A percentile compares a stretch with the other conserved stretches of the same genome.
Conservation (phyloP, 2,888 invertebrate species). For the Diadegma fenestrale region DNA sequence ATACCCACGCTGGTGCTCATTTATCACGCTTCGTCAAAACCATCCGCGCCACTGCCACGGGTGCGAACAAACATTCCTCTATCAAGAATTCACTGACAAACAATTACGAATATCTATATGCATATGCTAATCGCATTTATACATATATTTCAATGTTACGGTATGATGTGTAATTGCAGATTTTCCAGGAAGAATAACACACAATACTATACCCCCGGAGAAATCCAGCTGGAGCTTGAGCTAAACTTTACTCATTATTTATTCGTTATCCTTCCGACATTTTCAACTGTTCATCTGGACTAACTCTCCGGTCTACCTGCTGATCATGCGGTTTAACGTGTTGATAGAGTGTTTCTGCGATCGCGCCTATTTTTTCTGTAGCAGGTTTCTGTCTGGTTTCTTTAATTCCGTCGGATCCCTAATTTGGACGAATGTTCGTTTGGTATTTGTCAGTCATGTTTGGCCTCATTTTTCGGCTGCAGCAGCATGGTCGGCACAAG, state of each 20-base stretch:
- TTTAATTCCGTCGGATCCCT: neutral
- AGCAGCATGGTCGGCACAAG: neutral
- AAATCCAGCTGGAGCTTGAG: conserved; percentile 45
- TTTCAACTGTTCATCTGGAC: conserved; percentile 36
- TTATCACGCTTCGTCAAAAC: conserved; percentile 71
- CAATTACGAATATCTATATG: conserved; percentile 43
- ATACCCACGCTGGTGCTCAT: conserved; percentile 46
- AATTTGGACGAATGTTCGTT: neutral
- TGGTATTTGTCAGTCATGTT: neutral
- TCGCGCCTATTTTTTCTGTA: no score
- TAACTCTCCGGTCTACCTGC: conserved; percentile 26
- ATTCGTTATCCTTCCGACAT: conserved; percentile 43
- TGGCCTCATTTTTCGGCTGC: neutral
- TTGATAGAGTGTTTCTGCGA: conserved; percentile 21
- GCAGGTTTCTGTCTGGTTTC: neutral
- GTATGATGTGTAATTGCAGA: conserved; percentile 39
- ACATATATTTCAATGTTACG: conserved; percentile 22
- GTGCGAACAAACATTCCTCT: conserved; percentile 60
- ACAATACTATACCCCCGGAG: conserved; percentile 23
- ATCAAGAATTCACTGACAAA: conserved; percentile 46
- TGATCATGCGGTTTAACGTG: conserved; percentile 36
- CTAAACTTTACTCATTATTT: conserved; percentile 64
- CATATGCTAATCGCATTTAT: conserved; percentile 12
- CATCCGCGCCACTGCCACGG: conserved; percentile 64
- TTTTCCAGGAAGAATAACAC: conserved; percentile 52